Base-by-base conservation (phyloP, 2,113 vertebrate species). In the Equus przewalskii region DNA sequence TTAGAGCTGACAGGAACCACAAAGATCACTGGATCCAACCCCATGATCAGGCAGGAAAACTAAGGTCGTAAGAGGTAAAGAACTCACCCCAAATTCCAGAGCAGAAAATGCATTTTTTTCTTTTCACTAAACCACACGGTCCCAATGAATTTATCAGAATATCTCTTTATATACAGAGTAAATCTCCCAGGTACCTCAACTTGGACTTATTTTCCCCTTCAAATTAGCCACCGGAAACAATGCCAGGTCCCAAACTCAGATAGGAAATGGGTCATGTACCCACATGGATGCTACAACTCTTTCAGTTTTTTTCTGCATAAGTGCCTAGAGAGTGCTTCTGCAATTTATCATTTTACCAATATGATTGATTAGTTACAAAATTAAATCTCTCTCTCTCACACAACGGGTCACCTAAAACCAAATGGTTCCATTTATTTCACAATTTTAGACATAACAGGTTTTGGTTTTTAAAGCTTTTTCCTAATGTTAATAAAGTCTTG, bases 401-500 rank as follows among this genome's bases (percentile, higher is more conserved):
- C 24, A 62, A 46, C 11, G 58, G 26, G 36, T 33, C 58, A 15
- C 90, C 56, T 78, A 58, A 94, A 82, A 62, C 44, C 73, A 44
- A 78, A 75, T 10, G 13, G 7, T 19, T 41, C 56, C 36, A 19
- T 62, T 49, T 44, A 36, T 46, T 60, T 96, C 60, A 88, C 65
- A 93, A 46, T 44, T 82, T 85, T 28, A 67, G 36, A 78, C 78
- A 67, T 65, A 58, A 78, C n/a, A n/a, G 21, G 13, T 36, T 87
- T 54, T 56, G 65, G 70, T 46, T 76, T n/a, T 49, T 46, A 80
- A 97, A 89, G 56, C 0, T 41, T 78, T 94, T 91, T 46, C 75
- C 56, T 54, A 26, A 90, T 56, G n/a, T 94, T 80, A 64, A 76
- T 54, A 81, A 65, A 67, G 72, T 14, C 28, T 75, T 7, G 36